phyloP scores from a whole-genome alignment of 2,797 vertebrate genomes.

The Cheirogaleus major region DNA sequence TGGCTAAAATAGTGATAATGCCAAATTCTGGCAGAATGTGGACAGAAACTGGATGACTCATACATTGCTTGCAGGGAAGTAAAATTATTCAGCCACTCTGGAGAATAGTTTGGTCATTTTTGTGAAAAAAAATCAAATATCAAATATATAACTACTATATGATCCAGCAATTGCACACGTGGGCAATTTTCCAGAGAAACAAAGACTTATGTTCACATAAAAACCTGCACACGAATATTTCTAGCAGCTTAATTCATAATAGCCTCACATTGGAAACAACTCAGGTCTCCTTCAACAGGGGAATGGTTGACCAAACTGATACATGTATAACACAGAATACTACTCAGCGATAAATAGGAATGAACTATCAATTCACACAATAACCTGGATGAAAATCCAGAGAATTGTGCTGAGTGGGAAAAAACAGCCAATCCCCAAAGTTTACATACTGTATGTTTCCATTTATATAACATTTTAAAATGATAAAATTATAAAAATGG shows the following conservation, averaged over 20 bases:
- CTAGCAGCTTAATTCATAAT: background rate
- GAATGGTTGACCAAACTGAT: background rate
- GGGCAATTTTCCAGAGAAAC: conserved; percentile 9
- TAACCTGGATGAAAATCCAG: background rate
- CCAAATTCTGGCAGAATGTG: conserved; percentile 15
- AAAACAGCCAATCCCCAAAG: background rate
- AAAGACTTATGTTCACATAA: background rate
- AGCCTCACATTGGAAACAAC: background rate
- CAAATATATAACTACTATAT: background rate
- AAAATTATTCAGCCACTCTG: conserved; percentile 8
- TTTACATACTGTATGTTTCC: background rate
- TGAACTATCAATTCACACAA: background rate
- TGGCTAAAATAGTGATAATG: conserved; percentile 36
- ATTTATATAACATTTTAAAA: background rate
- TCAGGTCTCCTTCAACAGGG: background rate
- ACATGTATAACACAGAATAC: background rate
- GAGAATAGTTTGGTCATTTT: conserved; percentile 22
- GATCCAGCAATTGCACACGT: background rate
- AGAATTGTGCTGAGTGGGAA: background rate
- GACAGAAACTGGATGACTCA: conserved; percentile 31
- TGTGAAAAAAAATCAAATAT: background rate
- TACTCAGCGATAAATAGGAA: background rate
- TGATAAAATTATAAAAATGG: conserved; percentile 3
- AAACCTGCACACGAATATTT: background rate
- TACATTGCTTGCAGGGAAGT: background rate